Percentiles rank a stretch among this genome's conserved stretches.
Conservation (phyloP, 2,113 vertebrate species). For the Oreotrochilus melanogaster region DNA sequence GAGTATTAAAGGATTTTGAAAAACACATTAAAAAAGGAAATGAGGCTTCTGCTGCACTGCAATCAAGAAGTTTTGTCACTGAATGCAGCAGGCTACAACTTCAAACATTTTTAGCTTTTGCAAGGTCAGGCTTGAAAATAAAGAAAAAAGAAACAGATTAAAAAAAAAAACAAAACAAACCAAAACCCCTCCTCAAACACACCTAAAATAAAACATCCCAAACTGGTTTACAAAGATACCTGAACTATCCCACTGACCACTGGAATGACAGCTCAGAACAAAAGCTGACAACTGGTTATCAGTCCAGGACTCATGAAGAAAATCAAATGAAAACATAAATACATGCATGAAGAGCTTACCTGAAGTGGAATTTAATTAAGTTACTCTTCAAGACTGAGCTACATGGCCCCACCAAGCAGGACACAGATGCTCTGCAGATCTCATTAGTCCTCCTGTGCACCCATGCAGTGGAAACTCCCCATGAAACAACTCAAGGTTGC, state of each 20-base stretch:
- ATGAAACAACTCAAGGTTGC: background rate
- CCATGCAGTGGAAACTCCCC: background rate
- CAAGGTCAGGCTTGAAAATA: background rate
- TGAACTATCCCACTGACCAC: background rate
- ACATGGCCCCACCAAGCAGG: background rate
- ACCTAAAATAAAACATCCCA: background rate
- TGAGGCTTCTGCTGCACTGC: background rate
- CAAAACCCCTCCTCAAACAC: background rate
- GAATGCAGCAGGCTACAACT: background rate
- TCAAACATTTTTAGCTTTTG: background rate
- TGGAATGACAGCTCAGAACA: background rate
- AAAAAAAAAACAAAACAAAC: background rate
- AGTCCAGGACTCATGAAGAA: background rate
- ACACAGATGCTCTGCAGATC: background rate
- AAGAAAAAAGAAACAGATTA: background rate
- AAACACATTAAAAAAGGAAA: background rate
- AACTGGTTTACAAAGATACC: background rate
- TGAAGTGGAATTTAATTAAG: background rate
- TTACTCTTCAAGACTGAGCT: background rate
- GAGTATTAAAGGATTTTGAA: background rate
- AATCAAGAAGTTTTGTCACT: background rate
- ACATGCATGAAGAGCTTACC: slow-evolving; percentile 25
- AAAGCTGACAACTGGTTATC: background rate
- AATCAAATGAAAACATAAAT: background rate
- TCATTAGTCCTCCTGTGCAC: background rate